Evolutionary conservation across 2,113 vertebrate species (phyloP), one percentile per base, ranked within the genome.

Genomic region (Amblyopsis rosae): DNA sequence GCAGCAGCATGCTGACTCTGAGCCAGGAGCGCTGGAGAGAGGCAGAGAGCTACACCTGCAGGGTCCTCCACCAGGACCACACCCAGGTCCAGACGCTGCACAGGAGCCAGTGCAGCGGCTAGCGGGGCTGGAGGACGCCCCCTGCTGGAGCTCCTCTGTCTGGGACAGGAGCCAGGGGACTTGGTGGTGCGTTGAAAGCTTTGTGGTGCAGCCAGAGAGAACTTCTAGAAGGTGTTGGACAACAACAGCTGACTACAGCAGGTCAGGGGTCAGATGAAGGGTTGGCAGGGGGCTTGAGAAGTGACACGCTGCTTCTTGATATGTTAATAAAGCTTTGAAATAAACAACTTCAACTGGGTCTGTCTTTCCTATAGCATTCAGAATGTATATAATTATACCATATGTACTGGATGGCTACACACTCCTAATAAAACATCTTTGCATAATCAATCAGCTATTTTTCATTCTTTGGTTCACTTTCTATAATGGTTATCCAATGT

Each of bases 1-100:
- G 75, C 72, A 77, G 75, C 70, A 83, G 81, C 69, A 73, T 60
- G 72, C 72, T 86, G 69, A 76, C 74, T 50, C 58, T 76, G 50
- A 78, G 67, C 69, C 50, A 47, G 73, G 72, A 69, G 48, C 46
- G 35, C 60, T 85, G 82, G 83, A 77, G 68, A 70, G 2, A 19
- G 5, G 47, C n/a, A 10, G 15, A 74, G 53, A 19, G 10, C 41
- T 47, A 69, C 67, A 59, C 59, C 70, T 87, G 85, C 67, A 72
- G 1, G 51, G 80, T 83, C 58, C 63, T 64, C 64, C 85, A 87
- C 73, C 48, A 67, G 16, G 70, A 19, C 15, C 55, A 63, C 65
- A 67, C 5, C 41, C 61, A 72, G 45, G 33, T 3, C 32, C 66
- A 41, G 62, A 33, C 46, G 48, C 12, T 85, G 59, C 12, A 3